Base-by-base conservation (phyloP, 2,888 invertebrate species). In the Diarsia rubi region DNA sequence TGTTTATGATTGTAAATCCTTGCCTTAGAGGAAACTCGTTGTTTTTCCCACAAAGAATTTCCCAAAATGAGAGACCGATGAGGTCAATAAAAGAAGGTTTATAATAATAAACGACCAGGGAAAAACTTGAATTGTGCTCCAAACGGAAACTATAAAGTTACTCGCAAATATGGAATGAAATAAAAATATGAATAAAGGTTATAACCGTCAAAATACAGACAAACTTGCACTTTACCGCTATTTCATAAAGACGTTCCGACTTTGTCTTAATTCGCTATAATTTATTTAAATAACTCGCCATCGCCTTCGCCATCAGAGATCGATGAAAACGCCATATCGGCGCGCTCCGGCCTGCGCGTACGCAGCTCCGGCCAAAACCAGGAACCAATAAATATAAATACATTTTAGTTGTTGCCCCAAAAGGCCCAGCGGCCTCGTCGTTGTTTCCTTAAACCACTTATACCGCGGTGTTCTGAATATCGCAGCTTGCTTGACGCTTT, bases 351-450 rank as follows among this genome's bases (percentile, higher is more conserved):
- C 77, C 86, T 74, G 88, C 86, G 87, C 90, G 88, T 88, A 90
- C 89, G 89, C 84, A 87, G 89, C 83, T 88, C 87, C 81, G 81
- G 77, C 92, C 92, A 91, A 93, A 93, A 92, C 85, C 90, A 92
- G 93, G 91, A 90, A 90, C 91, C 93, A 90, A 94, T 94, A 94
- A 94, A 94, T 93, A 93, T 92, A 91, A 88, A 92, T 90, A 92
- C 92, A 92, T 94, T 94, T 94, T 92, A 93, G 93, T 90, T 87
- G 88, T 90, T 87, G 86, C 88, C 92, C 91, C 90, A 92, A 92
- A 90, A 88, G 88, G 92, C 84, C 85, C 84, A 83, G 82, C 91
- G 93, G 90, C 93, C 94, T 93, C 92, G 92, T 82, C 83, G 89
- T 89, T 93, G 92, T 95, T 95, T 95, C 95, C 95, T 95, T 81